A percentile compares a stretch with the other conserved stretches of the same genome.
These are phyloP conservation scores for Rhamphomyia laevipes DNA, from an alignment of 2,888 invertebrate genomes.

Conservation along the genomic window DNA sequence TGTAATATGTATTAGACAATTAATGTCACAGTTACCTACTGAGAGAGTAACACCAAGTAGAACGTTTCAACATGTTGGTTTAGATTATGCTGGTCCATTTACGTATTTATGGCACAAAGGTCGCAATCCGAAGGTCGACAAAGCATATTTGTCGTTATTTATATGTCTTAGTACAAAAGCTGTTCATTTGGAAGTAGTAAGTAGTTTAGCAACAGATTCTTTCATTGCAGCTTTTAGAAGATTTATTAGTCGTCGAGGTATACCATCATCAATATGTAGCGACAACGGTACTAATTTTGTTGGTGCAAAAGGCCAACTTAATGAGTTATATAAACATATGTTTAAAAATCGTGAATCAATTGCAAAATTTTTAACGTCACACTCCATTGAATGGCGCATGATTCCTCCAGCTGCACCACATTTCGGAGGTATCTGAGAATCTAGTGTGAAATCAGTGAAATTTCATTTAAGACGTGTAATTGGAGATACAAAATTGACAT, in stretches of 20 bases:
- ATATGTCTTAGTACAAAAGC: background rate
- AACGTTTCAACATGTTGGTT: too few relatives aligned
- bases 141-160: too few relatives aligned
- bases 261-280: background rate
- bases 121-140: too few relatives aligned
- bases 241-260: background rate
- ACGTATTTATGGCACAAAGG: too few relatives aligned
- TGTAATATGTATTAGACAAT: background rate
- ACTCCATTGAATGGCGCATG: background rate
- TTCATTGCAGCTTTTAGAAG: background rate
- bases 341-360: background rate
- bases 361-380: background rate
- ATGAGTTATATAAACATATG: background rate
- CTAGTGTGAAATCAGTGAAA: slow-evolving; percentile 21
- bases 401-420: slow-evolving; percentile 19
- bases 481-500: slow-evolving; percentile 15
- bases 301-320: background rate
- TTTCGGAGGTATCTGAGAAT: slow-evolving; percentile 24
- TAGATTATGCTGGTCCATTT: too few relatives aligned
- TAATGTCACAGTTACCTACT: too few relatives aligned
- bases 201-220: background rate
- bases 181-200: background rate
- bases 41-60: too few relatives aligned
- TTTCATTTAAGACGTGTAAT: slow-evolving; percentile 18
- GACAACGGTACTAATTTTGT: too few relatives aligned